phyloP scores from a whole-genome alignment of 2,888 invertebrate genomes.

The Chirona hameri region DNA sequence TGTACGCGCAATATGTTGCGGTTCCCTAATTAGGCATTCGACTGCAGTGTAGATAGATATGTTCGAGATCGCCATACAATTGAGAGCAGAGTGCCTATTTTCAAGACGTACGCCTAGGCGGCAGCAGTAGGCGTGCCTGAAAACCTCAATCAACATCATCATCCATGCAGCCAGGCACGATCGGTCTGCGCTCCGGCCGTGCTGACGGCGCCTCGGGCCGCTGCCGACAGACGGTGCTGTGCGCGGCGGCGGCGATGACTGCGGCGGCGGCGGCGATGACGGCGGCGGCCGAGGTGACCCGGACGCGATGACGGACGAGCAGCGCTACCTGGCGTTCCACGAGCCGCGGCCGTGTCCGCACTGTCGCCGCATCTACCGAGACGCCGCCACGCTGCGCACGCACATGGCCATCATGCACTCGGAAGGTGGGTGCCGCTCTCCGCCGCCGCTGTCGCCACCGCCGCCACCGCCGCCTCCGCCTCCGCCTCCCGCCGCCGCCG shows the following conservation, averaged over 20 bases:
- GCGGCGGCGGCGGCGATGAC: neutral
- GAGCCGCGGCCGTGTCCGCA: slow-evolving; percentile 41
- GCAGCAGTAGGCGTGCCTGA: no score
- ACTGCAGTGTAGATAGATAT: no score
- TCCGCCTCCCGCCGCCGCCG: neutral
- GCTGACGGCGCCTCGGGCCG: neutral
- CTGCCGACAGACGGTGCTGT: neutral
- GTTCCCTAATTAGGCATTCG: no score
- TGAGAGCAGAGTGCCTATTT: no score
- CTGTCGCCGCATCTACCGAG: slow-evolving; percentile 42
- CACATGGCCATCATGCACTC: slow-evolving; percentile 43
- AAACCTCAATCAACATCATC: no score
- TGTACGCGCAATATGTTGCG: no score
- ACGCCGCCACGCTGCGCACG: slow-evolving; percentile 42
- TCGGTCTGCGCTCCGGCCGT: neutral
- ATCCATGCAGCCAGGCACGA: neutral
- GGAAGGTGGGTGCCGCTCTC: slow-evolving; percentile 36
- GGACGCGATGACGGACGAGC: slow-evolving; percentile 33
- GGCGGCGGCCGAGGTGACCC: neutral
- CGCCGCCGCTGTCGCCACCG: neutral
- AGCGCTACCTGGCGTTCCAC: slow-evolving; percentile 42
- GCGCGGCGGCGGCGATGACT: neutral
- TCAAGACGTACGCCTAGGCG: no score
- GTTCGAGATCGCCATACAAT: no score
- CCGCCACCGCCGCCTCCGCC: no score